Base-by-base conservation (phyloP, 2,113 vertebrate genomes). In the Peromyscus polionotus region DNA sequence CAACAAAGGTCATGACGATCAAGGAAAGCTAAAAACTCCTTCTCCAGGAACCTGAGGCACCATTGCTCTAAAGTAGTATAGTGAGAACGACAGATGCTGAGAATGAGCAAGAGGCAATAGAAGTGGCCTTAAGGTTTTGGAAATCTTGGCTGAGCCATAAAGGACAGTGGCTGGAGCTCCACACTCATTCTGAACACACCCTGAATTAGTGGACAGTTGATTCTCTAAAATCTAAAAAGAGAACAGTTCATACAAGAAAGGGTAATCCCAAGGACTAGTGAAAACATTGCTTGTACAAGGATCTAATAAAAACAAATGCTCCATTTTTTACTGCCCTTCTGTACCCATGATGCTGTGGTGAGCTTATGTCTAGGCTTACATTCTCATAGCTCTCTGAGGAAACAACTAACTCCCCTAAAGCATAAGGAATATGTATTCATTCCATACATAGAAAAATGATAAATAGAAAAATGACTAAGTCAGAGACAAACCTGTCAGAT, bases 1-100 rank as follows among this genome's bases (percentile, higher is more conserved):
- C 65, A 97, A 97, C 98, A 98, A 99, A 98, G 97, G 97, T 98
- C 97, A 98, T 45, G 59, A 31, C 14, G 36, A 89, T 87, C 70
- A 93, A 96, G 68, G 65, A 96, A 98, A 97, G 77, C 92, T 97
- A 94, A 98, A 61, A 98, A 96, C 67, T 97, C 92, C 96, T 61
- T 89, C 91, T 97, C 70, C 90, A 92, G 97, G 96, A 98, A 93
- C 92, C 26, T 61, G 33, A 88, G 73, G 20, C 36, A 9, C 83
- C 87, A 80, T 80, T 93, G 79, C 57, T 94, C 26, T 4, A 24
- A 91, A 84, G 48, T 33, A 67, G 3, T 51, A 36, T 9, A 67
- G 39, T 65, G 77, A 84, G 91, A 95, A 93, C 12, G 51, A 45
- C 81, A 85, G 70, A 70, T 81, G 77, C 67, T 57, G 75, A 86